Evolutionary conservation across 2,888 invertebrate genomes (phyloP), one percentile per base, ranked within the genome.

Genomic region (Drosophila colorata): DNA sequence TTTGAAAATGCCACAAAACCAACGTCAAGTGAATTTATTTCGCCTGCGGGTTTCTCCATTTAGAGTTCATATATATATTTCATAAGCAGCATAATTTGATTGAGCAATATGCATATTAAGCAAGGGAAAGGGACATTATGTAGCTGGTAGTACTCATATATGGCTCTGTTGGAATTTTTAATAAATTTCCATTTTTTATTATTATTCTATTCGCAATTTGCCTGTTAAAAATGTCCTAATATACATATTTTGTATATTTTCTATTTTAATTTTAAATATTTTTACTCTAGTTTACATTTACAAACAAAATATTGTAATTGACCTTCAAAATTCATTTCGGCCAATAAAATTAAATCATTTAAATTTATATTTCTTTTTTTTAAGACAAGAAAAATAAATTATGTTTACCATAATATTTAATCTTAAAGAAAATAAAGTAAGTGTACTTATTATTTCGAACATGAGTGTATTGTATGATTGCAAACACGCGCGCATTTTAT

Each of bases 1-100:
- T 75, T 56, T 59, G 8, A 37, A 52, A 60, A 70, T 53, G 49
- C 76, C 66, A 56, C 61, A 71, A 37, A 28, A 44, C 31, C 56
- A 65, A 71, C 53, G 46, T 72, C 40, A 75, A 76, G 77, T 58
- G 48, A 71, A 77, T 74, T 71, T 71, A 40, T 35, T 49, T 47
- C 31, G 35, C 48, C 46, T 40, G 35, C 53, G 44, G n/a, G 33
- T 43, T 35, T 14, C 46, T 44, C 20, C 48, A 52, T 51, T 51
- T 28, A 28, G 28, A 28, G 2, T 65, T 16, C 33, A 33, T 33
- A 33, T 13, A n/a, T 53, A 49, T 46, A n/a, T 57, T 51, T 52
- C 43, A 61, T 58, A 76, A 58, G 61, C 66, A 53, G 55, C 58
- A 48, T 66, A 66, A 71, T 67, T 70, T 47, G 68, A 79, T 69